These are phyloP conservation scores for Eupeodes corollae DNA, from an alignment of 1,140 invertebrate genomes.

Conservation along the genomic window DNA sequence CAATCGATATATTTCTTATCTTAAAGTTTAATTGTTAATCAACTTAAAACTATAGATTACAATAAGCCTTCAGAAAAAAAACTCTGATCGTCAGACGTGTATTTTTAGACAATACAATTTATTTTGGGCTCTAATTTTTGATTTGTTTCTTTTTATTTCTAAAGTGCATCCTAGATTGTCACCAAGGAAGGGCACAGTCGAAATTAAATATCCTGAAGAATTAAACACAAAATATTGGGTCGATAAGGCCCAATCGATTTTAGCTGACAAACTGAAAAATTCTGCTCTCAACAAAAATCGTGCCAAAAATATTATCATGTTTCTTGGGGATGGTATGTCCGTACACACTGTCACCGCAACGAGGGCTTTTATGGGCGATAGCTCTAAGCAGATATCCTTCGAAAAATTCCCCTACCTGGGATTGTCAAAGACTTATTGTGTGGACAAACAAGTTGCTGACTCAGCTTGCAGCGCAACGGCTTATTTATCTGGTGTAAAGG, in stretches of 20 bases:
- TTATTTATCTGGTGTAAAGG: constrained; percentile 70
- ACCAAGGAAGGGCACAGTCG: too few species aligned
- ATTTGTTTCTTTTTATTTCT: too few species aligned
- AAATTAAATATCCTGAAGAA: constrained; percentile 18
- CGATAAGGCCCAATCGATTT: constrained; percentile 20
- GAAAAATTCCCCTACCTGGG: constrained; percentile 62
- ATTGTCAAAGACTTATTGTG: constrained; percentile 68
- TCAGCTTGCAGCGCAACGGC: constrained; percentile 70
- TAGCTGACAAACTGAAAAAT: constrained; percentile 21
- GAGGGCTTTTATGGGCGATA: constrained; percentile 52
- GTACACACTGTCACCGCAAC: constrained; percentile 59
- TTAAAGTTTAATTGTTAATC: too few species aligned
- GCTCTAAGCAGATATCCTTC: constrained; percentile 54
- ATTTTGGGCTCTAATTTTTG: too few species aligned
- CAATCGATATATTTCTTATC: too few species aligned
- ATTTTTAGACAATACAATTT: too few species aligned
- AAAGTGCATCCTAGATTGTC: too few species aligned
- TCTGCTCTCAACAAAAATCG: constrained; percentile 23
- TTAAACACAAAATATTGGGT: constrained; percentile 23
- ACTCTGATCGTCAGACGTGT: too few species aligned
- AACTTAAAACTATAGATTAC: too few species aligned
- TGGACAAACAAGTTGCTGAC: constrained; percentile 62
- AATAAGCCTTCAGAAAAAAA: too few species aligned
- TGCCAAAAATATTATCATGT: constrained; percentile 65
- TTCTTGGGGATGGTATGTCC: constrained; percentile 72